A percentile compares a stretch with the other conserved stretches of the same genome.
Conservation (phyloP, 1,140 invertebrate genomes). For the Pseudomyrmex concolor region DNA sequence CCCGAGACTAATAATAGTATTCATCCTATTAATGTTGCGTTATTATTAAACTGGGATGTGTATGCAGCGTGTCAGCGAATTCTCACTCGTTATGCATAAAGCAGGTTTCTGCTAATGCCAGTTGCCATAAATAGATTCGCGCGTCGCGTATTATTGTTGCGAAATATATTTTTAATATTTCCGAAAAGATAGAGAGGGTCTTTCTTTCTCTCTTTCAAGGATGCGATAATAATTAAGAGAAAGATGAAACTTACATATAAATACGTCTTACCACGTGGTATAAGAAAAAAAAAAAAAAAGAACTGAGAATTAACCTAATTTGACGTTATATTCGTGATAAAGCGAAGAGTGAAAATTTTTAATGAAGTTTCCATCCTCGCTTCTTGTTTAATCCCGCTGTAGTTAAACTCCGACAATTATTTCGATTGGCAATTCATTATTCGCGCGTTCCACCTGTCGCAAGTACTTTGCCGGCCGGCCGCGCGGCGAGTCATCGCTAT, state of each 20-base stretch:
- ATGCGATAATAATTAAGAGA: slow-evolving; percentile 2
- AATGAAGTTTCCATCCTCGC: not conserved
- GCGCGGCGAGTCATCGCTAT: not conserved
- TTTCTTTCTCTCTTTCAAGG: not conserved
- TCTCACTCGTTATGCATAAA: slow-evolving; percentile 46
- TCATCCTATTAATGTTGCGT: slow-evolving; percentile 48
- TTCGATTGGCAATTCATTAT: slow-evolving; percentile 52
- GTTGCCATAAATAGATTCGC: slow-evolving; percentile 9
- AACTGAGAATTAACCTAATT: not conserved
- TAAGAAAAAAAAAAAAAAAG: no score
- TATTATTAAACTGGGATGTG: slow-evolving; percentile 34
- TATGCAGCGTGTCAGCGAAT: slow-evolving; percentile 1
- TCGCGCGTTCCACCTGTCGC: slow-evolving; percentile 26
- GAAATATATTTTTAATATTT: slow-evolving; percentile 37
- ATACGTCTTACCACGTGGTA: no score
- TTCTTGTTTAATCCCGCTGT: not conserved
- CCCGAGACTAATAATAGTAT: slow-evolving; percentile 10
- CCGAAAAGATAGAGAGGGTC: not conserved
- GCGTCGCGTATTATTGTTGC: slow-evolving; percentile 7
- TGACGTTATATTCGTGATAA: not conserved
- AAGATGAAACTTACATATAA: no score
- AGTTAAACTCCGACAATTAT: slow-evolving; percentile 28
- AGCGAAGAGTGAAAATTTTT: not conserved
- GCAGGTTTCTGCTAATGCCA: slow-evolving; percentile 7
- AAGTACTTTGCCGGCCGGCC: slow-evolving; percentile 35